phyloP scores from a whole-genome alignment of 2,113 vertebrate species.

The Pedionomus torquatus region DNA sequence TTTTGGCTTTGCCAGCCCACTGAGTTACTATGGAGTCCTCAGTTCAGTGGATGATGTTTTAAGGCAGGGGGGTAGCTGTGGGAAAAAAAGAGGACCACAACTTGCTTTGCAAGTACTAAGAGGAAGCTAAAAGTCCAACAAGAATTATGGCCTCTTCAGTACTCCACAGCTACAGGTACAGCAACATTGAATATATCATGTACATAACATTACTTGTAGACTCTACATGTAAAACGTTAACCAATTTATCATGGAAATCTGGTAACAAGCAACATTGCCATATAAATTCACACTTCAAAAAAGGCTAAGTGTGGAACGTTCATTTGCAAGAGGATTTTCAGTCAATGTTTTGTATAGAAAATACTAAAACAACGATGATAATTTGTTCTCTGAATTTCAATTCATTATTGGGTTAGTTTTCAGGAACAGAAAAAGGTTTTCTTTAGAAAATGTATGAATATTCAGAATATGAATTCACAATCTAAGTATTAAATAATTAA shows the following conservation, averaged over 20 bases:
- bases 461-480: conserved; percentile 13
- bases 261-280: conserved; percentile 45
- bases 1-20: conserved; percentile 1
- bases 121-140: conserved; percentile 29
- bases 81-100: conserved; percentile 43
- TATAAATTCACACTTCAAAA: conserved; percentile 42
- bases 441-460: conserved; percentile 6
- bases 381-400: conserved; percentile 37
- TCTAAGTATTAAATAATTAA: conserved; percentile 6
- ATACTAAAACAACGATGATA: not conserved
- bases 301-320: conserved; percentile 34
- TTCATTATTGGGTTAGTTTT: conserved; percentile 34
- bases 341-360: conserved; percentile 34
- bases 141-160: conserved; percentile 38
- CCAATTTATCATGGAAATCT: conserved; percentile 36
- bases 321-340: conserved; percentile 40
- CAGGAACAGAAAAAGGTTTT: not conserved
- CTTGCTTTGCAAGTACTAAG: conserved; percentile 18
- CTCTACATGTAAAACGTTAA: conserved; percentile 58
- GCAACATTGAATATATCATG: conserved; percentile 32
- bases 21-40: conserved; percentile 20
- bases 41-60: conserved; percentile 34
- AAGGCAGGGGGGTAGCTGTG: conserved; percentile 58
- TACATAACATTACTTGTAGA: conserved; percentile 57
- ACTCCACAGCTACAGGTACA: conserved; percentile 56